These are phyloP conservation scores for Lamproptera curius DNA, from an alignment of 2,888 invertebrate species.

Conservation along the genomic window DNA sequence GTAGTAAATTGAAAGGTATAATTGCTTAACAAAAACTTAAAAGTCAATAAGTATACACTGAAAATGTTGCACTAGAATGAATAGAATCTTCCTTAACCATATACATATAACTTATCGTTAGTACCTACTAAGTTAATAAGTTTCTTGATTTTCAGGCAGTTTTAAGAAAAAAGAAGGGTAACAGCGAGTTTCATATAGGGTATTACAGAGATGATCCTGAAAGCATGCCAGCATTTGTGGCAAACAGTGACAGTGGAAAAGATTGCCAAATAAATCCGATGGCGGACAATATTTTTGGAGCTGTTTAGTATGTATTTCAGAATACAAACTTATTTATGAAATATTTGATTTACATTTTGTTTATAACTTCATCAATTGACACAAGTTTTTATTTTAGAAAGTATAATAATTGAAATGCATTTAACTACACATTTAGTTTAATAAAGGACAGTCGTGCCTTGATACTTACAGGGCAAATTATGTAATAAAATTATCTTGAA, in stretches of 20 bases:
- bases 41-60: too few relatives aligned
- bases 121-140: too few relatives aligned
- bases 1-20: too few relatives aligned
- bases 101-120: neutral
- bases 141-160: constrained; percentile 81
- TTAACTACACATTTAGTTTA: too few relatives aligned
- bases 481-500: too few relatives aligned
- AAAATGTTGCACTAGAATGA: too few relatives aligned
- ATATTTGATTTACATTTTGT: constrained; percentile 17
- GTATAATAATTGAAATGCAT: too few relatives aligned
- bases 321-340: too few relatives aligned
- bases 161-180: constrained; percentile 82
- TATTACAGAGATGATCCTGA: constrained; percentile 92
- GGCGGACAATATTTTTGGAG: constrained; percentile 89
- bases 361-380: neutral
- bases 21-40: too few relatives aligned
- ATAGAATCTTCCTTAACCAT: too few relatives aligned
- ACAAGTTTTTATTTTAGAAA: neutral
- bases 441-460: too few relatives aligned
- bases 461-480: too few relatives aligned
- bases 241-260: constrained; percentile 83
- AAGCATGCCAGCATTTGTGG: constrained; percentile 86
- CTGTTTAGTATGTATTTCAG: constrained; percentile 86
- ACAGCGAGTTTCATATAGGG: constrained; percentile 89
- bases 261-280: constrained; percentile 84